A percentile compares a stretch with the other conserved stretches of the same genome.
phyloP scores from a whole-genome alignment of 2,113 vertebrate genomes.

The Petrocephalus zakoni region DNA sequence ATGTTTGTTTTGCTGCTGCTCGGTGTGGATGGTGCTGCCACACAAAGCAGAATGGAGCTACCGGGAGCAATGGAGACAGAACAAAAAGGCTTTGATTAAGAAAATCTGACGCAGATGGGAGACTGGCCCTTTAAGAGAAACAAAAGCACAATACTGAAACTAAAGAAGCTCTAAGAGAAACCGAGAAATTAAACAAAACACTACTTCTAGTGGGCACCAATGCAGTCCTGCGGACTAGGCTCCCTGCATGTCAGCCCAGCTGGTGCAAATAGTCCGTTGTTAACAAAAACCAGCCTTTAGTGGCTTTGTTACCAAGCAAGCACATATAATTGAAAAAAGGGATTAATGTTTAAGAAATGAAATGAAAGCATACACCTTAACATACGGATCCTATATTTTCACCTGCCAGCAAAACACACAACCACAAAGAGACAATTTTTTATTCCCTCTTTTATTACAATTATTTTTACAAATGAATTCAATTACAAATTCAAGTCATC shows the following conservation, averaged over 20 bases:
- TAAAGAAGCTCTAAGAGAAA: slow-evolving; percentile 1
- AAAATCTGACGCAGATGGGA: neutral
- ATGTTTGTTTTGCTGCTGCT: neutral
- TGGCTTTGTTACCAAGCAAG: neutral
- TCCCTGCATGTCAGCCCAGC: neutral
- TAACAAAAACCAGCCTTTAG: neutral
- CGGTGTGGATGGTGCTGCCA: neutral
- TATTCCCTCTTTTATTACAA: neutral
- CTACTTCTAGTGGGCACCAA: neutral
- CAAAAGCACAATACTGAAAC: neutral
- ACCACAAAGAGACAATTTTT: neutral
- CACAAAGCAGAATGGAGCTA: neutral
- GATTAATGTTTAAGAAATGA: neutral
- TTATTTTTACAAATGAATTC: neutral
- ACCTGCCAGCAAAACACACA: neutral
- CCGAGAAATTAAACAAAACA: slow-evolving; percentile 6
- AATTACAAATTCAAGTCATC: neutral
- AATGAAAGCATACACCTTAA: neutral
- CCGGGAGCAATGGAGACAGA: neutral
- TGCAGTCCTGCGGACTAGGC: neutral
- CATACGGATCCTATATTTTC: neutral
- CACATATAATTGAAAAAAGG: neutral
- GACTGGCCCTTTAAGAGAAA: slow-evolving; percentile 12
- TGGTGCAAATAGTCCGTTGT: neutral
- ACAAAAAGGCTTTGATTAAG: slow-evolving; percentile 4